Base-by-base conservation (phyloP, 1,140 invertebrate species). In the Leptopilina boulardi region DNA sequence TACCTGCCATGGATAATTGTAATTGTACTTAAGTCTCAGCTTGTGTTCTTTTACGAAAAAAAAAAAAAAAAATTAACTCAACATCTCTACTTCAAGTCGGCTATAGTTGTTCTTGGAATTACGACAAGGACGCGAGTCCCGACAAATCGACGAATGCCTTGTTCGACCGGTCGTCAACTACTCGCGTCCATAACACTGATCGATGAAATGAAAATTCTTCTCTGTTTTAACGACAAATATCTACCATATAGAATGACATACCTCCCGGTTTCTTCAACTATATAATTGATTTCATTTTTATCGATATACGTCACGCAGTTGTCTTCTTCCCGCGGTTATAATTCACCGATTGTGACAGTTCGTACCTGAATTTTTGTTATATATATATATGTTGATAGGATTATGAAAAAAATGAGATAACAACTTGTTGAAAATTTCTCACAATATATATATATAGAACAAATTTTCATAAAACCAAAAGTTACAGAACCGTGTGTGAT, bases 1-100 rank as follows among this genome's bases (percentile, higher is more conserved):
- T 89, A 87, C 86, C 75, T 82, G 82, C 76, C 85, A 83, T 82
- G 79, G 81, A 85, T 87, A 88, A 89, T 89, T 87, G 86, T 83
- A 79, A 88, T 83, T 86, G 84, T 88, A 80, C 77, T 84, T 83
- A 80, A 84, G 82, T 80, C 80, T 77, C 78, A 66, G 59, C 59
- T 66, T 66, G 82, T 76, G 80, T 82, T 83, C 75, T 82, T 76
- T 75, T 75, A 74, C 77, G 75, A 77, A 80, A 81, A 77, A 77
- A 82, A 51, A 38, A 66, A 38, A 38, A 38, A 38, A 38, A 38
- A 70, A 42, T 72, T n/a, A 38, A 73, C 26, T 66, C 76, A 76
- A 23, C 41, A 74, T 76, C 73, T 72, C 70, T 41, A 73, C 56
- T 81, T 75, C 71, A 76, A 73, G 74, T n/a, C 76, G 75, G 79